These are phyloP conservation scores for Labeo calbasu DNA, from an alignment of 2,797 vertebrate genomes.

Conservation along the genomic window DNA sequence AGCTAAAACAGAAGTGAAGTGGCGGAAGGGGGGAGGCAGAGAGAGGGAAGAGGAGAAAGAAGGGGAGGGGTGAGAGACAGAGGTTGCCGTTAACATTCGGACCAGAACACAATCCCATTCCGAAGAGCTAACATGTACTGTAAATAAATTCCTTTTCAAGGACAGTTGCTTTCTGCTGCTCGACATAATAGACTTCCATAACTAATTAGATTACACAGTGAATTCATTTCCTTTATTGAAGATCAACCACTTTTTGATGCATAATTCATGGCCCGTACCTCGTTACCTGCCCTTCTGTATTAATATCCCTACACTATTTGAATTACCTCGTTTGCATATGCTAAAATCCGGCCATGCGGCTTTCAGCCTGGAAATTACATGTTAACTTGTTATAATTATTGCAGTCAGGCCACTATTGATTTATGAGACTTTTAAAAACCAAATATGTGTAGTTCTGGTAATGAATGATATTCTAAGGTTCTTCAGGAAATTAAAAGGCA, in stretches of 20 bases:
- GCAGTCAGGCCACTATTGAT: conserved; percentile 99
- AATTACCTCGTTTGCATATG: conserved; percentile 99
- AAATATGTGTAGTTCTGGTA: conserved; percentile 99
- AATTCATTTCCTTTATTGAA: conserved; percentile 99
- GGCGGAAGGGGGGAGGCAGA: conserved; percentile 2
- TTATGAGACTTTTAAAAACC: conserved; percentile 99
- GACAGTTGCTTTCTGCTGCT: conserved; percentile 99
- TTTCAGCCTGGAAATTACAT: conserved; percentile 99
- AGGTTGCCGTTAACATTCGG: conserved; percentile 83
- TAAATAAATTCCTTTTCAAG: conserved; percentile 99
- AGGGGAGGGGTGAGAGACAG: conserved; percentile 16
- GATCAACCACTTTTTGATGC: conserved; percentile 99
- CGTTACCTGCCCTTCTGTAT: conserved; percentile 99
- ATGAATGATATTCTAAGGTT: conserved; percentile 99
- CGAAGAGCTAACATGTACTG: conserved; percentile 97
- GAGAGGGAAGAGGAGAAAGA: conserved; percentile 35
- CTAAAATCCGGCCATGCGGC: conserved; percentile 94
- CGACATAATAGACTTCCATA: conserved; percentile 99
- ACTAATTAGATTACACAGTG: conserved; percentile 99
- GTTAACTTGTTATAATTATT: conserved; percentile 99
- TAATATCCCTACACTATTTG: conserved; percentile 99
- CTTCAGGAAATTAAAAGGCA: conserved; percentile 99
- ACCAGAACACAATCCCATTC: conserved; percentile 92
- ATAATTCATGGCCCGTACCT: conserved; percentile 99
- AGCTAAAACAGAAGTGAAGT: conserved; percentile 80